These are phyloP conservation scores for Corticium candelabrum DNA, from an alignment of 37 sponge, comb jelly and placozoan species.

Conservation along the genomic window DNA sequence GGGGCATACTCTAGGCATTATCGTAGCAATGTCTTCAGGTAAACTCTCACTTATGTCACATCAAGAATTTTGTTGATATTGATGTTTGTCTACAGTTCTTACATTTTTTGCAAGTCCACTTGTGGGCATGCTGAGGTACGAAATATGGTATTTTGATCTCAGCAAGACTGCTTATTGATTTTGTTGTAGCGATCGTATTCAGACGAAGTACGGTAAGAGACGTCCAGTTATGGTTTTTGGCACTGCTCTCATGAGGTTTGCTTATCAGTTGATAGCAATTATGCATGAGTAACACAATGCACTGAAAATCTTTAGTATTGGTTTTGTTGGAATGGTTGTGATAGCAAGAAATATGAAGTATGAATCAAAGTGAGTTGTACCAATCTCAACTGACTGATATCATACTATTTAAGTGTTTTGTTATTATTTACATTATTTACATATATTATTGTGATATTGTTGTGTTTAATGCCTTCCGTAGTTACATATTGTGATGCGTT, in stretches of 20 bases:
- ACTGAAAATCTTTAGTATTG: background rate
- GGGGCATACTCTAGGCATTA: background rate
- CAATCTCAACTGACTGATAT: no score
- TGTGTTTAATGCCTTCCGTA: no score
- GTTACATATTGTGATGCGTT: no score
- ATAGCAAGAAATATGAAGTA: no score
- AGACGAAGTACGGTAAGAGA: background rate
- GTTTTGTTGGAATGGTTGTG: background rate
- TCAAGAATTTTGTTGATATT: background rate
- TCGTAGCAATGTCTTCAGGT: background rate
- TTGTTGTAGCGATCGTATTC: background rate
- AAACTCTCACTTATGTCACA: background rate
- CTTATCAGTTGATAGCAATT: no score
- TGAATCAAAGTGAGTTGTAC: no score
- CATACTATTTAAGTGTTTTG: no score
- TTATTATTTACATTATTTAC: no score
- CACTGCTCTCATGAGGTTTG: background rate
- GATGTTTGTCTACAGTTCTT: background rate
- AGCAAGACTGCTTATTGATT: background rate
- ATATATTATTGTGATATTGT: no score
- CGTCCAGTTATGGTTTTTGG: background rate
- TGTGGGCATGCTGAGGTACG: background rate
- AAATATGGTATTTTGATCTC: background rate
- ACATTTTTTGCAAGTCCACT: background rate
- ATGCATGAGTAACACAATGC: no score